Evolutionary conservation across 2,113 vertebrate genomes (phyloP).

Genomic region (Nycticorax nycticorax): DNA sequence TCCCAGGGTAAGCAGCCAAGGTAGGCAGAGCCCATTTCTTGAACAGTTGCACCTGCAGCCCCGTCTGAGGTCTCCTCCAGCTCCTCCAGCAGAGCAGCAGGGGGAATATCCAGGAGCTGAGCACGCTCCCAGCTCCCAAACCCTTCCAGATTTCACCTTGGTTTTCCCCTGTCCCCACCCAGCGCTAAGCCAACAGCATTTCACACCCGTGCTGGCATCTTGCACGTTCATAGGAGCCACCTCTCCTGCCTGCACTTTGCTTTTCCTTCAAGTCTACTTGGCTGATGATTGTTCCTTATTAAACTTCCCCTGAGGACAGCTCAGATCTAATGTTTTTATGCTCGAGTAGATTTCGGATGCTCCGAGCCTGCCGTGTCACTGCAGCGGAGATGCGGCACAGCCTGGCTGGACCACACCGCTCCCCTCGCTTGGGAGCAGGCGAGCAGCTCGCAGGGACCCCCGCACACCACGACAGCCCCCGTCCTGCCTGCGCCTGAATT

Average conservation of each 20-base stretch:
- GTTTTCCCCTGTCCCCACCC: background rate
- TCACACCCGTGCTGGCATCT: fast-evolving
- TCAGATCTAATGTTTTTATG: background rate
- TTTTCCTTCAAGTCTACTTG: background rate
- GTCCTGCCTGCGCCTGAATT: fast-evolving
- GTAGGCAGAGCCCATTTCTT: background rate
- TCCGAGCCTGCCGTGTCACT: background rate
- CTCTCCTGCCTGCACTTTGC: background rate
- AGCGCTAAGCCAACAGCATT: background rate
- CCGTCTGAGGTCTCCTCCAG: background rate
- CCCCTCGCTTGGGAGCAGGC: background rate
- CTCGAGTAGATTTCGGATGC: background rate
- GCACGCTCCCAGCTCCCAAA: background rate
- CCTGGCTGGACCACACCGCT: background rate
- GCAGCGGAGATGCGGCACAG: background rate
- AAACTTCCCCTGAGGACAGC: background rate
- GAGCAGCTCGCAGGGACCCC: background rate
- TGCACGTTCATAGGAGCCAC: background rate
- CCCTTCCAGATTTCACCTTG: background rate
- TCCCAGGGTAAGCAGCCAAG: background rate
- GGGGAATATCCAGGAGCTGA: background rate
- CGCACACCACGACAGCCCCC: fast-evolving
- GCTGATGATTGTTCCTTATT: background rate
- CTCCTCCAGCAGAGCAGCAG: background rate
- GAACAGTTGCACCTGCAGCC: background rate